Evolutionary conservation across 2,113 vertebrate species (phyloP).

Genomic region (Camelus dromedarius): DNA sequence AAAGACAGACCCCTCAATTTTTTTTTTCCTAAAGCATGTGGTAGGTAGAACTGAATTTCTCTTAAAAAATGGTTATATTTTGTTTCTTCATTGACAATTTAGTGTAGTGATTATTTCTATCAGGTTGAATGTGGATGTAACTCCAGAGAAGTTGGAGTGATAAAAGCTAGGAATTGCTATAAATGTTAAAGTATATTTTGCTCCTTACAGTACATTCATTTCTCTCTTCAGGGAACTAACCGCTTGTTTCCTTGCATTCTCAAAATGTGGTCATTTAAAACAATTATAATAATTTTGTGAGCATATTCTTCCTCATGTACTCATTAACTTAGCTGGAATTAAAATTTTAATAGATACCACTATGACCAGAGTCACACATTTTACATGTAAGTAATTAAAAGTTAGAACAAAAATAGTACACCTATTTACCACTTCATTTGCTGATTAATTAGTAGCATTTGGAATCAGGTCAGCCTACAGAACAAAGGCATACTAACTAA

Average conservation of each 20-base stretch:
- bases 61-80: neutral
- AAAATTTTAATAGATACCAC: slow-evolving; percentile 57
- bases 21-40: neutral
- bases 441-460: slow-evolving; percentile 34
- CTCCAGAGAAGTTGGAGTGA: neutral
- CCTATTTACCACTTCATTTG: neutral
- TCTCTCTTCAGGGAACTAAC: slow-evolving; percentile 15
- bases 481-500: neutral
- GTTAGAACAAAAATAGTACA: slow-evolving; percentile 34
- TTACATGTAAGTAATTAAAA: slow-evolving; percentile 50
- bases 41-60: neutral
- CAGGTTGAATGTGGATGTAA: neutral
- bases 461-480: neutral
- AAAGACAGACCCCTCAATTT: neutral
- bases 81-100: neutral
- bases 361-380: slow-evolving; percentile 11
- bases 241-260: slow-evolving; percentile 51
- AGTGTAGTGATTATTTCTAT: neutral
- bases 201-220: neutral
- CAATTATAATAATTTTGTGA: slow-evolving; percentile 68
- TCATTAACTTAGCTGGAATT: slow-evolving; percentile 63
- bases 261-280: slow-evolving; percentile 57
- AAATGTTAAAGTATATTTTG: slow-evolving; percentile 26
- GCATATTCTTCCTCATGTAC: slow-evolving; percentile 36
- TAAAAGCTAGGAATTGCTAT: neutral